Conservation (phyloP, 2,797 vertebrate genomes). For the Danio kyathit region DNA sequence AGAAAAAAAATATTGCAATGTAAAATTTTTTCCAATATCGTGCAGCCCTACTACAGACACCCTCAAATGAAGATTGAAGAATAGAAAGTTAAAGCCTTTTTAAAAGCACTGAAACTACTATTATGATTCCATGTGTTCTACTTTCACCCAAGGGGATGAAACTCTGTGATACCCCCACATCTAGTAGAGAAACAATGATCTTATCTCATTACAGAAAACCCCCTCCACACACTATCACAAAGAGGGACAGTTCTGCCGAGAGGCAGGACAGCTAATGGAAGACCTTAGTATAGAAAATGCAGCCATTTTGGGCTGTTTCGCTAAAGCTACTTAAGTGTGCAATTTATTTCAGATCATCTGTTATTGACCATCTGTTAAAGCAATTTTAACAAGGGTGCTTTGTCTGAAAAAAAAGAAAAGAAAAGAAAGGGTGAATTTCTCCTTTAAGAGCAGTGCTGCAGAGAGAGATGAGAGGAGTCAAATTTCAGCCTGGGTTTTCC, state of each 20-base stretch:
- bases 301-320: background rate
- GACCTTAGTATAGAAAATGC: background rate
- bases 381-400: background rate
- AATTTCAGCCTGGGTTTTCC: slow-evolving; percentile 37
- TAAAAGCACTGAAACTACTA: background rate
- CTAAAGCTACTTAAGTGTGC: background rate
- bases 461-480: slow-evolving; percentile 44
- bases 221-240: background rate
- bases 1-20: too few species aligned
- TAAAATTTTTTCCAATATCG: too few species aligned
- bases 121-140: background rate
- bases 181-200: background rate
- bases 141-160: slow-evolving; percentile 15
- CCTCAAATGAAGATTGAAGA: background rate
- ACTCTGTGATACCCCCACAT: slow-evolving; percentile 3
- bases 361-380: background rate
- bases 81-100: background rate
- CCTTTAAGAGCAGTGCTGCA: slow-evolving; percentile 20
- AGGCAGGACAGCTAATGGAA: background rate
- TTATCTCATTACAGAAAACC: slow-evolving; percentile 2
- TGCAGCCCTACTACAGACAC: background rate
- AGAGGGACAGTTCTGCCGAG: background rate
- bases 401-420: background rate
- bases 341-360: background rate
- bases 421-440: background rate